A percentile compares a stretch with the other conserved stretches of the same genome.
Conservation (phyloP, 2,113 vertebrate genomes). For the Myotis brandtii region DNA sequence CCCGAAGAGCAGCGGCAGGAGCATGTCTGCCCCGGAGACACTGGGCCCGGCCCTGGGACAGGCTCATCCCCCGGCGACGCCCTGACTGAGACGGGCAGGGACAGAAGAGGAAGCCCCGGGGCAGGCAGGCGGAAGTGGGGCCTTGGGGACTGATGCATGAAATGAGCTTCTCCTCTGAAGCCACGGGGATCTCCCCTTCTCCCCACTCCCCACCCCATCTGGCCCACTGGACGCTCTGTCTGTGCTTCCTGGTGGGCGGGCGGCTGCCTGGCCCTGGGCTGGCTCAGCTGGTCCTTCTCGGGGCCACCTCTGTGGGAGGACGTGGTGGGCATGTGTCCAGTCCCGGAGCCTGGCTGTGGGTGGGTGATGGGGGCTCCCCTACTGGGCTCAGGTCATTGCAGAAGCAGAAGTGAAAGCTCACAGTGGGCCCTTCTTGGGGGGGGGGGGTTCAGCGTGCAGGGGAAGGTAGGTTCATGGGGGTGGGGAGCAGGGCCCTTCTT, state of each 20-base stretch:
- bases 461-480: background rate
- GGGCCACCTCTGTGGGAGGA: background rate
- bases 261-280: background rate
- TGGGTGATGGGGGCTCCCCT: background rate
- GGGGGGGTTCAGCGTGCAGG: too few relatives aligned
- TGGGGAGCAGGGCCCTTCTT: background rate
- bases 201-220: rapidly evolving
- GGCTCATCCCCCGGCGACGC: background rate
- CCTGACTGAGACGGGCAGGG: rapidly evolving
- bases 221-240: rapidly evolving
- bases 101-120: background rate
- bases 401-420: constrained; percentile 72
- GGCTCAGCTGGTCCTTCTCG: background rate
- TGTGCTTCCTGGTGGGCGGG: background rate
- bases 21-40: background rate
- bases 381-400: background rate
- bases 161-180: background rate
- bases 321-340: too few relatives aligned
- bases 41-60: background rate
- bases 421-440: background rate
- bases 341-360: background rate
- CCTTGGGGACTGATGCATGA: background rate
- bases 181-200: background rate
- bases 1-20: background rate
- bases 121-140: constrained; percentile 14